phyloP scores from a whole-genome alignment of 2,113 vertebrate genomes.

The Zonotrichia leucophrys region DNA sequence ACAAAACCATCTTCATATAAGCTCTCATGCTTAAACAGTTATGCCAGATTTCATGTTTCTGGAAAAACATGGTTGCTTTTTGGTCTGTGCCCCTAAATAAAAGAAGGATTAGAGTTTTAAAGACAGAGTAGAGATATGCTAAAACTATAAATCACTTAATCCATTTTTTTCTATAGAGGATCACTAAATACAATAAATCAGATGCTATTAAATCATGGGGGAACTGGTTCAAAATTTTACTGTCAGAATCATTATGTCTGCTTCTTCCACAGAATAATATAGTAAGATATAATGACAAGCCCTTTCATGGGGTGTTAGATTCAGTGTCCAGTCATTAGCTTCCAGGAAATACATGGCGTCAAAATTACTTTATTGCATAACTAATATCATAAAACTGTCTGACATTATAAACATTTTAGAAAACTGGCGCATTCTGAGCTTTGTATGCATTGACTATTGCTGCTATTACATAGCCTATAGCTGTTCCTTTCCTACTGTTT shows the following conservation, averaged over 20 bases:
- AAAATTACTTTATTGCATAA: background rate
- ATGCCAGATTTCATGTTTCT: background rate
- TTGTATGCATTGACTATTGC: background rate
- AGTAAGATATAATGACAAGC: background rate
- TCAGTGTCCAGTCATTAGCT: background rate
- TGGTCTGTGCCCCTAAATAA: background rate
- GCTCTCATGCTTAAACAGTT: background rate
- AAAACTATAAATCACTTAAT: background rate
- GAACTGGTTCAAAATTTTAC: background rate
- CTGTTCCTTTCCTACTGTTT: background rate
- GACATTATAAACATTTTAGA: background rate
- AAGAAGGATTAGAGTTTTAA: background rate
- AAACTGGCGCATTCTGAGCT: background rate
- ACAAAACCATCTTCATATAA: background rate
- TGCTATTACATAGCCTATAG: background rate
- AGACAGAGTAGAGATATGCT: background rate
- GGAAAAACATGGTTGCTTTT: background rate
- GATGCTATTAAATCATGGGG: background rate
- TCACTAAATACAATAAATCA: conserved; percentile 21
- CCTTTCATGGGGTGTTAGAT: background rate
- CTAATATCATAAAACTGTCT: background rate
- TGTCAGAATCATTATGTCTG: background rate
- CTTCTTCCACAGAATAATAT: background rate
- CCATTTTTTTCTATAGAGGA: background rate
- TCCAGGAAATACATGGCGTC: background rate